Evolutionary conservation across 2,797 vertebrate species (phyloP).

Genomic region (Sarcophilus harrisii): DNA sequence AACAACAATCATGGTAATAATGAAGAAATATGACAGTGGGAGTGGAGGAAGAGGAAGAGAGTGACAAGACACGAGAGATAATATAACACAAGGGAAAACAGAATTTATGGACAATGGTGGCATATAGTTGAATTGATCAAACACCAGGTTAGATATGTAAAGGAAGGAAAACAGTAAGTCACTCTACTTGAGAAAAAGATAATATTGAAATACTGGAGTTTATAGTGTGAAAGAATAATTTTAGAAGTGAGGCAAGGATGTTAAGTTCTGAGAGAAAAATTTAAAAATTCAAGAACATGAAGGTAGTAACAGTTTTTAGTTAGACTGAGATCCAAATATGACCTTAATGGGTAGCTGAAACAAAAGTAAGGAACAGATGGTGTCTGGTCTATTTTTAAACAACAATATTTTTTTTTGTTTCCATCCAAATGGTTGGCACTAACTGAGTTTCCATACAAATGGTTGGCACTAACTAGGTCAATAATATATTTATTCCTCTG

Average conservation of each 20-base stretch:
- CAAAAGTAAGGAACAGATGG: neutral
- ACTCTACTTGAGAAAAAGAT: neutral
- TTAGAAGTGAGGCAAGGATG: neutral
- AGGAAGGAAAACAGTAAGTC: neutral
- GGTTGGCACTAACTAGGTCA: neutral
- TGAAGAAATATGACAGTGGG: too few relatives aligned
- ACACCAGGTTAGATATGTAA: neutral
- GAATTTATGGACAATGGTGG: neutral
- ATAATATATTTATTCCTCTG: neutral
- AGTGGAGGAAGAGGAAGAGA: neutral
- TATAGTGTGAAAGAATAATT: neutral
- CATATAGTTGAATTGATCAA: neutral
- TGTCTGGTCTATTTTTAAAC: neutral
- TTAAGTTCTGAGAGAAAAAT: neutral
- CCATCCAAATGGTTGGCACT: neutral
- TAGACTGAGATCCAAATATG: neutral
- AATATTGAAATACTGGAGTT: neutral
- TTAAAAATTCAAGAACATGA: neutral
- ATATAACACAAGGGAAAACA: neutral
- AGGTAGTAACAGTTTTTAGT: neutral
- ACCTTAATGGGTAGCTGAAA: neutral
- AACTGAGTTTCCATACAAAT: neutral
- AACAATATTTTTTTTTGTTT: neutral
- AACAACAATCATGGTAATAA: too few relatives aligned
- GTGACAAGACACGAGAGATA: neutral